Evolutionary conservation across 2,888 invertebrate species (phyloP).

Genomic region (Acleris literana): DNA sequence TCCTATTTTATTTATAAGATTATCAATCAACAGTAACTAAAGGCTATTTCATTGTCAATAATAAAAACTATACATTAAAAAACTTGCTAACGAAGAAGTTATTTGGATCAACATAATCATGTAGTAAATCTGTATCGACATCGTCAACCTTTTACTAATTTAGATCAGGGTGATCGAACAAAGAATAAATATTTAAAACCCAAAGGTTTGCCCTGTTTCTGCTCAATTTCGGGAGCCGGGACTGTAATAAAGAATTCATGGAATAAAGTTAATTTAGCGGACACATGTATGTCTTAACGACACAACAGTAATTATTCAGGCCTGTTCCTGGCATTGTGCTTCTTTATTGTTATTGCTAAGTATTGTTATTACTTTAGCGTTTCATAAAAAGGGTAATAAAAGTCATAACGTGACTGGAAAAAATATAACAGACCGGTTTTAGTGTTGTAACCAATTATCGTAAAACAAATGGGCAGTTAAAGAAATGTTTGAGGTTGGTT

Average conservation of each 20-base stretch:
- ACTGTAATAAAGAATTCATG: slow-evolving; percentile 59
- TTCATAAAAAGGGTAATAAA: slow-evolving; percentile 31
- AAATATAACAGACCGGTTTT: slow-evolving; percentile 28
- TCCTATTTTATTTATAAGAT: no score
- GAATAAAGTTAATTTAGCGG: slow-evolving; percentile 54
- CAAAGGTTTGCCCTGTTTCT: slow-evolving; percentile 44
- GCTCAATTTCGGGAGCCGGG: slow-evolving; percentile 48
- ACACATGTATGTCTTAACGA: slow-evolving; percentile 45
- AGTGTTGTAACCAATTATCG: slow-evolving; percentile 34
- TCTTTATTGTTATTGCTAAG: slow-evolving; percentile 30
- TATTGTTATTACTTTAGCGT: slow-evolving; percentile 34
- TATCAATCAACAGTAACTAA: no score
- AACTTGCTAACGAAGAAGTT: accelerated
- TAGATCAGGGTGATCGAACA: slow-evolving; percentile 39
- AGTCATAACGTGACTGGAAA: slow-evolving; percentile 17
- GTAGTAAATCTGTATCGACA: not conserved
- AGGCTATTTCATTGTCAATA: no score
- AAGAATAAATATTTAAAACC: slow-evolving; percentile 41
- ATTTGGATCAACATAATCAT: not conserved
- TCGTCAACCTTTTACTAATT: slow-evolving; percentile 36
- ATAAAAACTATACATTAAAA: not conserved
- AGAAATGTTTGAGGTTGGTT: slow-evolving; percentile 4
- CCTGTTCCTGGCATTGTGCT: slow-evolving; percentile 37
- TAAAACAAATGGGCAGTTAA: slow-evolving; percentile 24
- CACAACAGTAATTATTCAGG: slow-evolving; percentile 52